Evolutionary conservation across 2,113 vertebrate genomes (phyloP).

Genomic region (Ceyx margarethae): DNA sequence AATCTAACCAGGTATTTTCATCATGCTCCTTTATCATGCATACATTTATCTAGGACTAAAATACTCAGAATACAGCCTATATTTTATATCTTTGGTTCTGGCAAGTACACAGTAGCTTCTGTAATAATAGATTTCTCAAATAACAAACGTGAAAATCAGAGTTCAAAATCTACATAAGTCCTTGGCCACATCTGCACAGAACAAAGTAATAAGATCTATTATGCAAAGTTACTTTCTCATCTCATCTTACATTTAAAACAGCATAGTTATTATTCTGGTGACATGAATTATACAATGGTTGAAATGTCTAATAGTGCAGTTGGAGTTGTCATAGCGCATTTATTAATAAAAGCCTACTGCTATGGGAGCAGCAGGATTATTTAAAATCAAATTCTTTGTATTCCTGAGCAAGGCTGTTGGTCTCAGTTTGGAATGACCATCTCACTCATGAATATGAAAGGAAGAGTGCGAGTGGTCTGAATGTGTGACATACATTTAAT

Average conservation of each 20-base stretch:
- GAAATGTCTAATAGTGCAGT: neutral
- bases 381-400: neutral
- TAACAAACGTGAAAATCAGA: neutral
- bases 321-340: neutral
- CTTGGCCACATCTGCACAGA: neutral
- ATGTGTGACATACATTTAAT: neutral
- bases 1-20: neutral
- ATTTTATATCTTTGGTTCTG: neutral
- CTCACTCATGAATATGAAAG: neutral
- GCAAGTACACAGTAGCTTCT: neutral
- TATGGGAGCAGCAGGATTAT: neutral
- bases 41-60: neutral
- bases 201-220: neutral
- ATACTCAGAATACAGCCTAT: neutral
- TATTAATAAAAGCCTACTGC: neutral
- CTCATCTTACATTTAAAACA: neutral
- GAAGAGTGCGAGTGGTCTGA: neutral
- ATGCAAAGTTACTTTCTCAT: neutral
- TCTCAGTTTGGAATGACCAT: neutral
- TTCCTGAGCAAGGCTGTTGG: neutral
- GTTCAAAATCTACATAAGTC: neutral
- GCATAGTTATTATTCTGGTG: neutral
- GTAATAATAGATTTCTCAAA: neutral
- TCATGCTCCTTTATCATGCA: neutral
- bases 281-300: neutral